Base-by-base conservation (phyloP, 2,888 invertebrate species). In the Crepidodera aurea region DNA sequence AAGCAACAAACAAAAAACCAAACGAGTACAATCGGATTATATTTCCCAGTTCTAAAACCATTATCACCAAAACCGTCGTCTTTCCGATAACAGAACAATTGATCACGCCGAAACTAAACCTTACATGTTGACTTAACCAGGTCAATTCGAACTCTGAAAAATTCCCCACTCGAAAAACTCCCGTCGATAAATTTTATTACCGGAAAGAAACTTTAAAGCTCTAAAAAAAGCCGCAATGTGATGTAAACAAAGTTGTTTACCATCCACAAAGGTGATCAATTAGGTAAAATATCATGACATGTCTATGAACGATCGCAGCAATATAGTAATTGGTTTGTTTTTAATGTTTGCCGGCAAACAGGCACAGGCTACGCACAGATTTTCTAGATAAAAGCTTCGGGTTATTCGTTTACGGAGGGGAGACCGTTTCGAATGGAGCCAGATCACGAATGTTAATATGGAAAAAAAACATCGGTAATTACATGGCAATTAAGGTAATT, bases 241-340 rank as follows among this genome's bases (percentile, higher is more conserved):
- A 37, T 22, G 60, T 40, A 61, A 48, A 59, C 64, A 65, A 59
- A 53, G 56, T 61, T 73, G 71, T 74, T 73, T 66, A 63, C 62
- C 64, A 57, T 66, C 64, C 60, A 66, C 58, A 64, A 71, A 61
- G 67, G 67, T 69, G 65, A 67, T 71, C 70, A 72, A 74, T 73
- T 73, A 68, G 68, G 67, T 68, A 66, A 73, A 73, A 67, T 73
- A 67, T 66, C 68, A 64, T 66, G 68, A 66, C 67, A 68, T 61
- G 60, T 68, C 61, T 60, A 65, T 67, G 69, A 72, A 69, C 71
- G 69, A 73, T 73, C 67, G 64, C 56, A 58, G 62, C 68, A 69
- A 70, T 71, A 70, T 64, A 70, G 71, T 73, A 73, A 73, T 71
- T 70, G 68, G 67, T 63, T 64, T 59, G 64, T 60, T 66, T 59